phyloP scores from a whole-genome alignment of 1,140 invertebrate species.

The Drosophila teissieri region DNA sequence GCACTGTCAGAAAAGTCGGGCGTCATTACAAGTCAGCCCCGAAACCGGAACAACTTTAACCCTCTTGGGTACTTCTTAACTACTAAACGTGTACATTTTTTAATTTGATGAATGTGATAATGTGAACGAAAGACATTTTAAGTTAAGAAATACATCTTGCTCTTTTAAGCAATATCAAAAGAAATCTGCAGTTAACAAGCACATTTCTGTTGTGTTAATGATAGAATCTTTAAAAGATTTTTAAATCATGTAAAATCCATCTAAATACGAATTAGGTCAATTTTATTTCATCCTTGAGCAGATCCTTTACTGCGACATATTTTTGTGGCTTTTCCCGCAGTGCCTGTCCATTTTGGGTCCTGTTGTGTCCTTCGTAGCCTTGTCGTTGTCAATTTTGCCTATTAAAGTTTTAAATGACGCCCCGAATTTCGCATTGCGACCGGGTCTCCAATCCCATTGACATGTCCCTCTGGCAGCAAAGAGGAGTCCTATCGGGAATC shows the following conservation, averaged over 20 bases:
- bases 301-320: too few relatives aligned
- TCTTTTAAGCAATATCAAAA: too few relatives aligned
- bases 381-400: constrained; percentile 78
- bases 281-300: background rate
- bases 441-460: constrained; percentile 53
- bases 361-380: constrained; percentile 21
- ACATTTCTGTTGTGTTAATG: too few relatives aligned
- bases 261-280: too few relatives aligned
- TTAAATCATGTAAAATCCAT: too few relatives aligned
- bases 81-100: too few relatives aligned
- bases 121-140: too few relatives aligned
- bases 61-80: too few relatives aligned
- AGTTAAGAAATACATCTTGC: too few relatives aligned
- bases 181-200: too few relatives aligned
- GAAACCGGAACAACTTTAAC: background rate
- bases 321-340: constrained; percentile 5
- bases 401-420: constrained; percentile 82
- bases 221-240: too few relatives aligned
- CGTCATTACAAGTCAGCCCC: background rate
- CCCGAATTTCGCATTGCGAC: constrained; percentile 75
- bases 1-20: constrained; percentile 16
- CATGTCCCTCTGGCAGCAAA: constrained; percentile 36
- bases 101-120: too few relatives aligned
- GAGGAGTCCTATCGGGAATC: constrained; percentile 3
- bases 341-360: constrained; percentile 21